Percentiles rank a stretch among this genome's conserved stretches.
phyloP scores from a whole-genome alignment of 2,888 invertebrate species.

The Pheosia tremula region DNA sequence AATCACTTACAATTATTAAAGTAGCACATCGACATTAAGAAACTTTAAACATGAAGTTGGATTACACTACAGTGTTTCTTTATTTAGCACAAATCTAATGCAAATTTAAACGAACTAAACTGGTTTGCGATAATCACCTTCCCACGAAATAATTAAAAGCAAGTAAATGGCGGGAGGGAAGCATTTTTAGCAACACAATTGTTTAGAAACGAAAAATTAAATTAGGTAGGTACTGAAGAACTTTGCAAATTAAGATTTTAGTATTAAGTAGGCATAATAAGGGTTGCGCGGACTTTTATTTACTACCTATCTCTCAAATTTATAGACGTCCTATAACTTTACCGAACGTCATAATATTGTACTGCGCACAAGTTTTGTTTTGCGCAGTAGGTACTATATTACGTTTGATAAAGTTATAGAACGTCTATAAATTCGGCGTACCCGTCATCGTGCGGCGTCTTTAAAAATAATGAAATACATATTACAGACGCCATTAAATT shows the following conservation, averaged over 20 bases:
- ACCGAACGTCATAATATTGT: too few relatives aligned
- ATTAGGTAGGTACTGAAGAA: not conserved
- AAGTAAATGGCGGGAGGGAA: not conserved
- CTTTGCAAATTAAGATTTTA: not conserved
- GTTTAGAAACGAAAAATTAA: not conserved
- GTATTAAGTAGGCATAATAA: too few relatives aligned
- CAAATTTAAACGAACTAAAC: not conserved
- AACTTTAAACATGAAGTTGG: not conserved
- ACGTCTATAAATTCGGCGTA: too few relatives aligned
- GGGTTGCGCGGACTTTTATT: too few relatives aligned
- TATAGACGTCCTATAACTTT: too few relatives aligned
- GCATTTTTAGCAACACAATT: not conserved
- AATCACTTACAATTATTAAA: not conserved
- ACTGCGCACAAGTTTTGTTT: too few relatives aligned
- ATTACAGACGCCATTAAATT: too few relatives aligned
- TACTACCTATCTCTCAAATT: too few relatives aligned
- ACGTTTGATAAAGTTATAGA: too few relatives aligned
- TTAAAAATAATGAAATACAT: too few relatives aligned
- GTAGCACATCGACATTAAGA: not conserved
- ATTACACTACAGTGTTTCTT: not conserved
- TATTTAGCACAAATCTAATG: not conserved
- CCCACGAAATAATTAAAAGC: constrained; percentile 5
- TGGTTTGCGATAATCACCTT: not conserved
- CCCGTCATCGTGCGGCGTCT: too few relatives aligned
- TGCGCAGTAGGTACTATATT: too few relatives aligned